Percentiles rank a stretch among this genome's conserved stretches.
These are phyloP conservation scores for Bombycilla garrulus DNA, from an alignment of 2,113 vertebrate species.

Conservation along the genomic window DNA sequence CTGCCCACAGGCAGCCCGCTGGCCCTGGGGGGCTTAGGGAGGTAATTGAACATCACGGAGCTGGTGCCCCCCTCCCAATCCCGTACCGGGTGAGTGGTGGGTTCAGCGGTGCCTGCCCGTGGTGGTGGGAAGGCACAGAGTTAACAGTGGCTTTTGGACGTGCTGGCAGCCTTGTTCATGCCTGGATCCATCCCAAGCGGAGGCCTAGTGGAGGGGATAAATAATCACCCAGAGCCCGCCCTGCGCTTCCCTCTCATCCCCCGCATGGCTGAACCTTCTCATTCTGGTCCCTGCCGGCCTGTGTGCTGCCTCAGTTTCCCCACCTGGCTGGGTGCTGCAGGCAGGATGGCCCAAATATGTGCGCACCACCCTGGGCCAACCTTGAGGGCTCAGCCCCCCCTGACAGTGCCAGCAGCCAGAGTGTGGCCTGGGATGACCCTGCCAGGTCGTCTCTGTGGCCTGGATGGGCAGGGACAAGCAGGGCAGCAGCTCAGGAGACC, in stretches of 20 bases:
- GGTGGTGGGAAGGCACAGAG: background rate
- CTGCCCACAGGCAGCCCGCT: background rate
- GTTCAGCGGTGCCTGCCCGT: background rate
- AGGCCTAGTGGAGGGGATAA: slow-evolving; percentile 59
- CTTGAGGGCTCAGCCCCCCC: background rate
- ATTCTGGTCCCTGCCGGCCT: background rate
- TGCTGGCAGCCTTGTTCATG: slow-evolving; percentile 46
- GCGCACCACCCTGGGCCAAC: accelerated
- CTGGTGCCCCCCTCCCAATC: no score
- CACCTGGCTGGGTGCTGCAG: background rate
- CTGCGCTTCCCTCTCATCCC: background rate
- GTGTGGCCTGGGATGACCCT: background rate
- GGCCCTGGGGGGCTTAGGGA: no score
- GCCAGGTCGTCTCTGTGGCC: background rate
- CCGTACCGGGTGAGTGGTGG: accelerated
- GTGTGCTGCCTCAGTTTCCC: background rate
- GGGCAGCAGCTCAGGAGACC: background rate
- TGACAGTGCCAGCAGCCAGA: background rate
- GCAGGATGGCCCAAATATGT: background rate
- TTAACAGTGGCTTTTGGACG: background rate
- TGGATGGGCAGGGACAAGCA: background rate
- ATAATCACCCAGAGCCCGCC: background rate
- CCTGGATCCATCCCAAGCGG: slow-evolving; percentile 29
- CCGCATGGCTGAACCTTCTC: background rate
- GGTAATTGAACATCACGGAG: background rate